Percentiles rank a stretch among this genome's conserved stretches.
Conservation (phyloP, 2,797 vertebrate species). For the Crocodylus rhombifer region DNA sequence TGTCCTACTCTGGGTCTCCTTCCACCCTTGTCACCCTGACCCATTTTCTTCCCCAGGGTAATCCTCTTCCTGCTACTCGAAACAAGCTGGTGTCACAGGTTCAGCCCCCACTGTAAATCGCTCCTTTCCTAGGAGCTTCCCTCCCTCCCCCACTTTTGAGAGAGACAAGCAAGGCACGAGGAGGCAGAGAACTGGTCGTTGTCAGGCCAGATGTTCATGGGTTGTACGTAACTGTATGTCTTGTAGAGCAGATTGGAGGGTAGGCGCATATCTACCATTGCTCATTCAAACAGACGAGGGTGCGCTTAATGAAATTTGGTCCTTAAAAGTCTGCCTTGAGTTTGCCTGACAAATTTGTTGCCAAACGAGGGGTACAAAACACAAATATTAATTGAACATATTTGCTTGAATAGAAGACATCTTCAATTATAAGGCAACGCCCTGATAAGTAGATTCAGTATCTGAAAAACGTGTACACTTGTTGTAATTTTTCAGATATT, state of each 20-base stretch:
- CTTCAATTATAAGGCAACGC: too few species aligned
- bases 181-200: background rate
- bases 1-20: background rate
- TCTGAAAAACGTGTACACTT: too few species aligned
- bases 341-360: background rate
- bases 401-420: too few species aligned
- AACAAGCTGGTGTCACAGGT: background rate
- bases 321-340: background rate
- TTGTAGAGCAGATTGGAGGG: constrained; percentile 36
- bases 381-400: too few species aligned
- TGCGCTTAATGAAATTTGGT: background rate
- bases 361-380: too few species aligned
- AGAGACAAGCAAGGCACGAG: background rate
- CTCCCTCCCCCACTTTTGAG: background rate
- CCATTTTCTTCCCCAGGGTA: background rate
- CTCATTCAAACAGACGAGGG: background rate
- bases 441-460: too few species aligned
- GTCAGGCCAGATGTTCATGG: background rate
- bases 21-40: background rate
- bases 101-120: background rate
- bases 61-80: background rate
- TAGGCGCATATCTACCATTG: constrained; percentile 16
- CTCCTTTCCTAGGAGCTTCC: background rate
- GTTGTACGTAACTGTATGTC: background rate
- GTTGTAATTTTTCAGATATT: too few species aligned